Evolutionary conservation across 2,888 invertebrate species (phyloP).

Genomic region (Scelioninae gen. 1): DNA sequence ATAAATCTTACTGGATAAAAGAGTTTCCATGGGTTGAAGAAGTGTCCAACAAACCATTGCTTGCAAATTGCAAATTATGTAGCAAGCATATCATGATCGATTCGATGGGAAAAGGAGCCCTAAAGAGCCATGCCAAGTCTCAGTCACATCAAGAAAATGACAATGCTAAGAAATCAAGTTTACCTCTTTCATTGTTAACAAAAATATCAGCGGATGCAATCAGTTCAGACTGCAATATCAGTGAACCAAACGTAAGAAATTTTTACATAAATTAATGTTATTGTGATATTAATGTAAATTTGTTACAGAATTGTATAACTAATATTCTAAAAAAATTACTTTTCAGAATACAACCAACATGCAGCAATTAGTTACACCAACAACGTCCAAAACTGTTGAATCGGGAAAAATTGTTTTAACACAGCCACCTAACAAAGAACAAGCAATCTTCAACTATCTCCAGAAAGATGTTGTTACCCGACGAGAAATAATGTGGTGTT

Average conservation of each 20-base stretch:
- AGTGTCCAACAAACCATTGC: constrained; percentile 16
- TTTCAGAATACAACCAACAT: constrained; percentile 8
- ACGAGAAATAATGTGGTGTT: constrained; percentile 43
- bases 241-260: constrained; percentile 7
- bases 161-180: constrained; percentile 19
- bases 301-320: constrained; percentile 2
- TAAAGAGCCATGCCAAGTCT: constrained; percentile 44
- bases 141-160: constrained; percentile 27
- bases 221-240: not conserved
- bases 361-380: constrained; percentile 5
- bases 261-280: constrained; percentile 8
- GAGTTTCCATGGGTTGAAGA: constrained; percentile 25
- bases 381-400: constrained; percentile 8
- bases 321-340: not conserved
- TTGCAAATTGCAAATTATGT: constrained; percentile 22
- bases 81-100: constrained; percentile 23
- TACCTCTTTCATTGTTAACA: constrained; percentile 12
- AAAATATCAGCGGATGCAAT: constrained; percentile 7
- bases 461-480: constrained; percentile 38
- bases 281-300: constrained; percentile 7
- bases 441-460: constrained; percentile 22
- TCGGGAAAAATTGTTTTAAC: constrained; percentile 1
- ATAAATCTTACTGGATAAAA: constrained; percentile 10
- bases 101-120: constrained; percentile 42
- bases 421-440: not conserved